A percentile compares a stretch with the other conserved stretches of the same genome.
Evolutionary conservation across 1,140 invertebrate genomes (phyloP).

Genomic region (Drosophila sp.): DNA sequence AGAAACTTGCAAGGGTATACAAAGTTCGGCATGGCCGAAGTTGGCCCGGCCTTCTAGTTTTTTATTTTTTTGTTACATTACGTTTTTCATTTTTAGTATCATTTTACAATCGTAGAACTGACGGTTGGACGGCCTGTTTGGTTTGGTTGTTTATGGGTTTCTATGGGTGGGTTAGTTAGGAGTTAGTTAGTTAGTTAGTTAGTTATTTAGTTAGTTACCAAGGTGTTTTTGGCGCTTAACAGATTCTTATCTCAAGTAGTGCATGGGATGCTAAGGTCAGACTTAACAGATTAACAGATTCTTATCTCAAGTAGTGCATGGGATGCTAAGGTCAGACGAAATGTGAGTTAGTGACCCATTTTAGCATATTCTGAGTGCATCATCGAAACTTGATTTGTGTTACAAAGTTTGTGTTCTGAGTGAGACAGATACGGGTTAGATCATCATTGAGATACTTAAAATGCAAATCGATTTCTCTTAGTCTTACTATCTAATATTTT

Average conservation of each 20-base stretch:
- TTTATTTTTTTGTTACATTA: not conserved
- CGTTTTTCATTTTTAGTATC: conserved; percentile 1
- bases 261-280: not conserved
- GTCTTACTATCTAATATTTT: no score
- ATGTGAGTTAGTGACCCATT: not conserved
- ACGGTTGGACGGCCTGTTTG: not conserved
- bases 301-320: conserved; percentile 1
- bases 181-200: not conserved
- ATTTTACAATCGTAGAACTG: not conserved
- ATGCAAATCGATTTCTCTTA: no score
- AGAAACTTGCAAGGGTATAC: no score
- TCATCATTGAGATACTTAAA: not conserved
- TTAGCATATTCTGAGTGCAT: not conserved
- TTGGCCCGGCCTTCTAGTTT: no score
- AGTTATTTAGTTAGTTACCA: not conserved
- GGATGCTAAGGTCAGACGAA: not conserved
- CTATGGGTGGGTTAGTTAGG: conserved; percentile 4
- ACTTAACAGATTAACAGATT: not conserved
- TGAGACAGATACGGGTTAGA: not conserved
- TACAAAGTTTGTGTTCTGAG: no score
- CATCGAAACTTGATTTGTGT: conserved; percentile 2
- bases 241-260: conserved; percentile 1
- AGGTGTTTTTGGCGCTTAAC: not conserved
- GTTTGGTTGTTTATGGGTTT: not conserved
- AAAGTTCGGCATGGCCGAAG: no score